Base-by-base conservation (phyloP, 2,888 invertebrate species). In the Nemapogon koenigi region DNA sequence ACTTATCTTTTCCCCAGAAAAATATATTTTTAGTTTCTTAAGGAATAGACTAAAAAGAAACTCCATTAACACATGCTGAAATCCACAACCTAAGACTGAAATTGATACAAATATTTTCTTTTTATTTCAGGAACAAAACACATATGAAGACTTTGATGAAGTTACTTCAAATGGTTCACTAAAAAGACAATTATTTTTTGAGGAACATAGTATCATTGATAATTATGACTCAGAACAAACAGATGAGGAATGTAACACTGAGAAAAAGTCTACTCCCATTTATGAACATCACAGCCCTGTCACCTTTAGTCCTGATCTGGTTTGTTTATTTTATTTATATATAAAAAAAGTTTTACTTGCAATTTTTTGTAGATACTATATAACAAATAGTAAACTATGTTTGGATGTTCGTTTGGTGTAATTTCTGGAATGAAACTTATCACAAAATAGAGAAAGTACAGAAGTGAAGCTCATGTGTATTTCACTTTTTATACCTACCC, bases 81-180 rank as follows among this genome's bases (percentile, higher is more conserved):
- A 22, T 22, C 10, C 10, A 22, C 4, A 22, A 7, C 22, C n/a
- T n/a, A n/a, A n/a, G n/a, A n/a, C n/a, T 22, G 22, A 22, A 10
- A 32, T 16, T 32, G 4, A 32, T 10, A 32, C 11, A 32, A 14
- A 17, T 16, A 17, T 17, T 32, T 14, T 33, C 14, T 4, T 35
- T 15, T 27, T 31, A 18, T 36, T 38, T 31, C 14, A 43, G 40
- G 43, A 46, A 28, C 71, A 75, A 42, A 55, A 69, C 38, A 56
- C 65, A 47, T 63, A 61, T n/a, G 67, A 62, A 19, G 72, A 68
- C 31, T 75, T 71, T 52, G 75, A n/a, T n/a, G n/a, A 72, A 51
- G 63, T 72, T 26, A 75, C 76, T 16, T 73, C 75, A 1, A 80
- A 79, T 48, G 78, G 71, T 1, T 79, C 78, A 1, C 46, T 79